A percentile compares a stretch with the other conserved stretches of the same genome.
These are phyloP conservation scores for Gallinago paraguaiae DNA, from an alignment of 2,113 vertebrate genomes.

Conservation along the genomic window DNA sequence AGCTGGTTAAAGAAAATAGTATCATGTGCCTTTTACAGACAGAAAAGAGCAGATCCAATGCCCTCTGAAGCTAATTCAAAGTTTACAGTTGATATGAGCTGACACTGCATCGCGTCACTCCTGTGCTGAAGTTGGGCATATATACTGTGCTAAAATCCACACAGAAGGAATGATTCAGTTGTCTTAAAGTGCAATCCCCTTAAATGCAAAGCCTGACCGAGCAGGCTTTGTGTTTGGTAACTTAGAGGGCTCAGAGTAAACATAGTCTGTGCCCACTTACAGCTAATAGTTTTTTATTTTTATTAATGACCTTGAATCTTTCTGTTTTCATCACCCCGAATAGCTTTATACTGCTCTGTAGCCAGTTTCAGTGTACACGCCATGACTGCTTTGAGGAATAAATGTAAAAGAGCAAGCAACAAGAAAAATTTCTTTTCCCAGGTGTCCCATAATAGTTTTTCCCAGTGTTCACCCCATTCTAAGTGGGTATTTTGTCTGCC, in stretches of 20 bases:
- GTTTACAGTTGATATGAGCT: constrained; percentile 39
- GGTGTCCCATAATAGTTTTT: neutral
- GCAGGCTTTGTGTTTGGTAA: neutral
- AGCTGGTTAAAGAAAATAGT: constrained; percentile 50
- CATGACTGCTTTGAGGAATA: neutral
- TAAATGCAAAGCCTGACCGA: neutral
- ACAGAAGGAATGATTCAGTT: neutral
- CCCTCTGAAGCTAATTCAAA: constrained; percentile 46
- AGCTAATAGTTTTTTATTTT: constrained; percentile 17
- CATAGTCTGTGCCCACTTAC: neutral
- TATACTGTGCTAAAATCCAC: constrained; percentile 20
- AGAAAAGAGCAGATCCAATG: constrained; percentile 6
- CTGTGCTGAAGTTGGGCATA: neutral
- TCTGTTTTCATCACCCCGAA: neutral
- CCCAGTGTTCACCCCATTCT: neutral
- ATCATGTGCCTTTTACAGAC: constrained; percentile 40
- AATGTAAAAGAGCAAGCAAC: neutral
- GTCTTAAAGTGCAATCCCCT: neutral
- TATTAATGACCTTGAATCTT: neutral
- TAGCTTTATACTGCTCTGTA: neutral
- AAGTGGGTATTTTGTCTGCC: constrained; percentile 15
- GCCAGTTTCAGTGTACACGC: neutral
- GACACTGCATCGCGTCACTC: neutral
- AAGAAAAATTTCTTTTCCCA: neutral
- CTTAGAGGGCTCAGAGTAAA: neutral